These are phyloP conservation scores for Megalops atlanticus DNA, from an alignment of 2,113 vertebrate genomes.

Conservation along the genomic window DNA sequence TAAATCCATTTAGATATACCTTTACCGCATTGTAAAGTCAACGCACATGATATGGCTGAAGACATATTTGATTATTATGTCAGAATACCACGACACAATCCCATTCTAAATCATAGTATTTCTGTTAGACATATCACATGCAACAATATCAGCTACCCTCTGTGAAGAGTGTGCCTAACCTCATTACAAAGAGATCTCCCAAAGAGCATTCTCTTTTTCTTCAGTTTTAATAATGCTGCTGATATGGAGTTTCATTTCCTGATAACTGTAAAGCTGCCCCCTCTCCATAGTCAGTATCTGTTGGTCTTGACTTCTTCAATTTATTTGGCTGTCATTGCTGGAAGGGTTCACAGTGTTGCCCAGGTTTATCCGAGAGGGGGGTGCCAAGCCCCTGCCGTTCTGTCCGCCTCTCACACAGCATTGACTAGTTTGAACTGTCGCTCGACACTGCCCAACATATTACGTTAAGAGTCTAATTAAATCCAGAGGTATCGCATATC, in stretches of 20 bases:
- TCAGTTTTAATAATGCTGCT: neutral
- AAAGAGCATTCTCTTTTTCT: neutral
- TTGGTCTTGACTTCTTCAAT: neutral
- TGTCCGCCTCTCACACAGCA: neutral
- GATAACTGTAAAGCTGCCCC: neutral
- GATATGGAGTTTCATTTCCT: constrained; percentile 10
- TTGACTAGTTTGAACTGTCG: neutral
- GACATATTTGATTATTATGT: neutral
- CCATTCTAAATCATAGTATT: neutral
- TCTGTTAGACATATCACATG: neutral
- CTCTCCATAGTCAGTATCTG: neutral
- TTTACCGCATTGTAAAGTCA: neutral
- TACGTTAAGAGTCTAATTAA: neutral
- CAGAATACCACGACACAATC: neutral
- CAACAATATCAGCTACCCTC: neutral
- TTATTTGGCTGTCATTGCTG: neutral
- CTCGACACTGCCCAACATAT: neutral
- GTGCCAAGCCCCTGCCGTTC: neutral
- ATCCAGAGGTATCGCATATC: neutral
- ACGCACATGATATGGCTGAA: neutral
- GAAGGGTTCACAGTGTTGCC: neutral
- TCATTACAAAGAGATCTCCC: neutral
- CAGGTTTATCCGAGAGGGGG: neutral
- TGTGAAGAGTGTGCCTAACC: neutral
- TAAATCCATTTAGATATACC: no score